phyloP scores from a whole-genome alignment of 2,113 vertebrate species.

The pig (Sus scrofa) region DNA sequence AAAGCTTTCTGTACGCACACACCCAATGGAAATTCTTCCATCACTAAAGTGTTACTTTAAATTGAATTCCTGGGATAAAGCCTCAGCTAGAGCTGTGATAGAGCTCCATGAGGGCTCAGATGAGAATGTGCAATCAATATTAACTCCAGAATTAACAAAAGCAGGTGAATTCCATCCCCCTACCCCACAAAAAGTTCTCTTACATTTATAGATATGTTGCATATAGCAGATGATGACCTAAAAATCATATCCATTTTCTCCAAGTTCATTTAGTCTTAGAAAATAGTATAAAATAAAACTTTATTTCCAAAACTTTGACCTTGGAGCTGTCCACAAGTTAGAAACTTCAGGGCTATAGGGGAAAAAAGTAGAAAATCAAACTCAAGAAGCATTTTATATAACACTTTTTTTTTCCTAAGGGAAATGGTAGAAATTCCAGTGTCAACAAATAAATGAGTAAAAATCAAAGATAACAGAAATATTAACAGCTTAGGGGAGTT shows the following conservation, averaged over 20 bases:
- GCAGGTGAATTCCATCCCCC: background rate
- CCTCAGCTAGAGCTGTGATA: background rate
- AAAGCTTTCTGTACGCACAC: background rate
- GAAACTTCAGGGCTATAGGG: constrained; percentile 16
- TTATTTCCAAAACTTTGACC: constrained; percentile 10
- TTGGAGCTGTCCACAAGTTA: constrained; percentile 13
- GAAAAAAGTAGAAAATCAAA: constrained; percentile 48
- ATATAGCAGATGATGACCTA: background rate
- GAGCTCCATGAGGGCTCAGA: too few relatives aligned
- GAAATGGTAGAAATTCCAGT: constrained; percentile 49
- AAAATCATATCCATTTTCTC: constrained; percentile 31
- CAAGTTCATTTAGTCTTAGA: background rate
- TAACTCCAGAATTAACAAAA: constrained; percentile 5
- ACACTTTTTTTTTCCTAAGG: background rate
- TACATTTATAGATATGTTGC: background rate
- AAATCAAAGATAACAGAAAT: constrained; percentile 57
- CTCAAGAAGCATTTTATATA: background rate
- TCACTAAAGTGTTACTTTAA: background rate
- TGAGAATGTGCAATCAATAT: background rate
- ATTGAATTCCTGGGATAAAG: background rate
- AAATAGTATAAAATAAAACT: background rate
- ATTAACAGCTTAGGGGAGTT: constrained; percentile 2
- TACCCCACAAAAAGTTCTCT: background rate
- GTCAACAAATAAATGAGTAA: constrained; percentile 49
- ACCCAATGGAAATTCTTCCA: background rate